Base-by-base conservation (phyloP, 2,888 invertebrate genomes). In the Euzophera pinguis region DNA sequence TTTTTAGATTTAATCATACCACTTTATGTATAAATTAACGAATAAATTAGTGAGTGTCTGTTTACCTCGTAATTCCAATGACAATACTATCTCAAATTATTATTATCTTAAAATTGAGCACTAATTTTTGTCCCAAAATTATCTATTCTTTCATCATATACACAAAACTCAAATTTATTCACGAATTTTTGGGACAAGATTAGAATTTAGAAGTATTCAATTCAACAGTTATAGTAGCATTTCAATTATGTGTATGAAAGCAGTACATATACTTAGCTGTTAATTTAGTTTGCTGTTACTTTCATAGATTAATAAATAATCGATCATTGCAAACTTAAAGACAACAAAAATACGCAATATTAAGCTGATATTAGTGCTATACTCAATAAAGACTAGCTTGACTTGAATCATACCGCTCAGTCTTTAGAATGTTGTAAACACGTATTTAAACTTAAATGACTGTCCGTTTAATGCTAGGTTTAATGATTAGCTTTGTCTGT, bases 1-100 rank as follows among this genome's bases (percentile, higher is more conserved):
- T 12, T 35, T 29, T 34, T 53, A 38, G 35, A 34, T 49, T 54
- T 13, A 38, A 1, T 39, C 12, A 22, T n/a, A 16, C n/a, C 5
- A 16, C 8, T 29, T 29, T 3, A 13, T 45, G 8, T 45, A 32
- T 45, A 27, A 8, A 43, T 32, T 45, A 45, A 32, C 8, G 45
- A 38, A 35, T 32, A 39, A 38, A 17, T 37, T 42, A 42, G 60
- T 67, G 65, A 61, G 59, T 66, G 61, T 62, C 60, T 65, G 57
- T 69, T 75, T 77, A 79, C 73, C 77, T 79, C 74, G 45, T 73
- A 69, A 64, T 67, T 78, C 74, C 70, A 72, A 76, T 81, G 84
- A 84, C 84, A 84, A 84, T 84, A 84, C 76, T 75, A 69, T 65
- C 58, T 59, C 62, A 60, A 68, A 59, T 53, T 53, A 60, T 54